phyloP scores from a whole-genome alignment of 2,888 invertebrate species.

The Drosophila mettleri region DNA sequence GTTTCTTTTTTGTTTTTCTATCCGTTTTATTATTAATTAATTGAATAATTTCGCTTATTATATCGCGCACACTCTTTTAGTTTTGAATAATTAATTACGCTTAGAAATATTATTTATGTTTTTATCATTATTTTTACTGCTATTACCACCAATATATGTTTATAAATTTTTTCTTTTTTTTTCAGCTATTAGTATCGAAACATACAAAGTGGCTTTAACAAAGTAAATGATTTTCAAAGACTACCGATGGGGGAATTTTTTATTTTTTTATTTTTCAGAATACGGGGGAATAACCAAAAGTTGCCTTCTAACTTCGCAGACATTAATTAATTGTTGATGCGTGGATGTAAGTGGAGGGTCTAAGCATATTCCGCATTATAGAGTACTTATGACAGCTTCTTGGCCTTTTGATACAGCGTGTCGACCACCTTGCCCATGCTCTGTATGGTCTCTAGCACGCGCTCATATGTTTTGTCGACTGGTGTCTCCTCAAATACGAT shows the following conservation, averaged over 20 bases:
- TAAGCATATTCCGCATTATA: background rate
- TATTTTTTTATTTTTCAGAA: constrained; percentile 11
- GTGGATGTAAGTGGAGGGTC: constrained; percentile 1
- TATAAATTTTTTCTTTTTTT: constrained; percentile 43
- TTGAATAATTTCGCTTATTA: constrained; percentile 72
- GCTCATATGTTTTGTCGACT: constrained; percentile 98
- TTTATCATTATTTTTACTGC: constrained; percentile 49
- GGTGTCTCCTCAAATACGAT: constrained; percentile 98
- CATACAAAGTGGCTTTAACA: constrained; percentile 37
- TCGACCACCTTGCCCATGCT: constrained; percentile 99
- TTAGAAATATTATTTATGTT: constrained; percentile 49
- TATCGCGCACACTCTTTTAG: constrained; percentile 50
- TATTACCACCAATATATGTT: constrained; percentile 57
- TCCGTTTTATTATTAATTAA: constrained; percentile 62
- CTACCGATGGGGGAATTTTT: constrained; percentile 14
- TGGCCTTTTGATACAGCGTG: constrained; percentile 99
- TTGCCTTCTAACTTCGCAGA: constrained; percentile 49
- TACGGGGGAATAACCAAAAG: constrained; percentile 33
- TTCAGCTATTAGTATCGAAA: constrained; percentile 38
- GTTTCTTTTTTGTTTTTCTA: constrained; percentile 9
- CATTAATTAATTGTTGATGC: constrained; percentile 27
- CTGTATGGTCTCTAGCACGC: constrained; percentile 98
- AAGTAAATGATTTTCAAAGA: constrained; percentile 23
- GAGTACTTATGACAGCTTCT: constrained; percentile 93
- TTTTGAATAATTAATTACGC: constrained; percentile 42